Evolutionary conservation across 2,888 invertebrate genomes (phyloP).

Genomic region (Acanthosepion lycidas): DNA sequence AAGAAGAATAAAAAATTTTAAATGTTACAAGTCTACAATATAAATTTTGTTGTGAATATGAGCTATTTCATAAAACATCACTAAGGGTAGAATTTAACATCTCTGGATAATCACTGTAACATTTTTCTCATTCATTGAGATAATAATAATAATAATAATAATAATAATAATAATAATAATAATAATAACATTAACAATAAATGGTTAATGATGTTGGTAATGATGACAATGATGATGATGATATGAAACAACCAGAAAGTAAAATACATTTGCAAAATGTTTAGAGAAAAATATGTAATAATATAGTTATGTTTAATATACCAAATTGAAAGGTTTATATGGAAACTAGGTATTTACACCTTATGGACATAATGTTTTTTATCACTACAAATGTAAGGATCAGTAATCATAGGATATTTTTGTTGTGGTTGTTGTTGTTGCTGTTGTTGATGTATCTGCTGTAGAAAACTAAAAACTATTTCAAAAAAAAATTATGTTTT

Average conservation of each 20-base stretch:
- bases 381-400: neutral
- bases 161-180: neutral
- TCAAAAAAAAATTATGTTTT: neutral
- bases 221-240: neutral
- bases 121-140: neutral
- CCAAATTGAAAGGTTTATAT: conserved; percentile 33
- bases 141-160: neutral
- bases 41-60: neutral
- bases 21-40: neutral
- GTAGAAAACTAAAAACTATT: conserved; percentile 14
- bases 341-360: neutral
- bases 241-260: conserved; percentile 3
- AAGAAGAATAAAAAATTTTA: neutral
- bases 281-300: conserved; percentile 25
- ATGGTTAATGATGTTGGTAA: neutral
- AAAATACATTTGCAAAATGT: neutral
- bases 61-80: neutral
- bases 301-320: neutral
- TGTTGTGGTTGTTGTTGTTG: neutral
- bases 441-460: neutral
- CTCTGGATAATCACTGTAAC: neutral
- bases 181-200: neutral
- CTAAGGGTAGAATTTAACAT: neutral
- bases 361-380: neutral
- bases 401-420: neutral